These are phyloP conservation scores for Diadophis punctatus DNA, from an alignment of 2,113 vertebrate species.

Conservation along the genomic window DNA sequence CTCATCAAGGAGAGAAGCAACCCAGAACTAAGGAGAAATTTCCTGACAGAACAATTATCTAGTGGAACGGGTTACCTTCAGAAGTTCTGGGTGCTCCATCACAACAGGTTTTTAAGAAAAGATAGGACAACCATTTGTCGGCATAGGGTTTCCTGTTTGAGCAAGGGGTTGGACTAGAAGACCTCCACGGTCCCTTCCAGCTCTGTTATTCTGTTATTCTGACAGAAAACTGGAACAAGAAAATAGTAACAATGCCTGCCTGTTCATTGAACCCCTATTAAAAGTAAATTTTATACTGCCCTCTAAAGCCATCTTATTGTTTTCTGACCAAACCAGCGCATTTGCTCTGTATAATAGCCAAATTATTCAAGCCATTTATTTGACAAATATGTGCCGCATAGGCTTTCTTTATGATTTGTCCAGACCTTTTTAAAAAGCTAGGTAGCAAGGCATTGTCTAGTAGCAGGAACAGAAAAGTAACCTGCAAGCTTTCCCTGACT, in stretches of 20 bases:
- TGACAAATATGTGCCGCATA: background rate
- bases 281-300: constrained; percentile 15
- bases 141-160: background rate
- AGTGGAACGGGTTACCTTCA: background rate
- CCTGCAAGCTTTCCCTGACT: background rate
- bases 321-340: background rate
- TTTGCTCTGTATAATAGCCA: background rate
- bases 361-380: background rate
- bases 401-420: background rate
- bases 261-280: constrained; percentile 16
- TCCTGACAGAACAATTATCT: background rate
- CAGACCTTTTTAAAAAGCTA: background rate
- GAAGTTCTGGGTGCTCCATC: background rate
- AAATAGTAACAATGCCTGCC: background rate
- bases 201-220: background rate
- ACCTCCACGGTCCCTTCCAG: background rate
- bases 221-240: constrained; percentile 13
- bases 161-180: background rate
- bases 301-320: background rate
- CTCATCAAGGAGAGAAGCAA: background rate
- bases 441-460: background rate
- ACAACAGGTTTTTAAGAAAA: background rate
- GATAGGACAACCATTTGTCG: background rate
- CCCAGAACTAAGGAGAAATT: background rate
- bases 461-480: background rate